A percentile compares a stretch with the other conserved stretches of the same genome.
Evolutionary conservation across 1,140 invertebrate genomes (phyloP).

Genomic region (Pseudomyrmex dendroicus): DNA sequence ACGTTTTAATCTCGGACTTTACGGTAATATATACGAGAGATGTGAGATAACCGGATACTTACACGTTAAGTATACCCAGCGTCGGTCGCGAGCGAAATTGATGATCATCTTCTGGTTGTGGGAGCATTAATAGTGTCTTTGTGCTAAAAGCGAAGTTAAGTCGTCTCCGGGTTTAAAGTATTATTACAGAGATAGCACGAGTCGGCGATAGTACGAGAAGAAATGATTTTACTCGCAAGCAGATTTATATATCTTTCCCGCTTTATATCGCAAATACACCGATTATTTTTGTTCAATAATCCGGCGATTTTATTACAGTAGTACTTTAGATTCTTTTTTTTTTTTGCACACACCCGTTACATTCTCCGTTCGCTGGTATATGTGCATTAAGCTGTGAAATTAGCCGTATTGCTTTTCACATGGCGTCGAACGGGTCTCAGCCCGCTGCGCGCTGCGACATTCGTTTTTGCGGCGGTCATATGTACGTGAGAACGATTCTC

Average conservation of each 20-base stretch:
- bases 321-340: neutral
- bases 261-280: neutral
- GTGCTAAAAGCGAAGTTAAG: neutral
- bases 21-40: constrained; percentile 34
- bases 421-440: constrained; percentile 13
- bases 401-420: constrained; percentile 20
- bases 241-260: neutral
- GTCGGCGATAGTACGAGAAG: neutral
- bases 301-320: too few species aligned
- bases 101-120: neutral
- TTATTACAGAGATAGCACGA: neutral
- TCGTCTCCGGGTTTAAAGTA: neutral
- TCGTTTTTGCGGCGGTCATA: constrained; percentile 3
- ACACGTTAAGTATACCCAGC: neutral
- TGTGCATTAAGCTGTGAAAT: neutral
- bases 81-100: constrained; percentile 21
- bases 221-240: neutral
- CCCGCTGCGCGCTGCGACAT: neutral
- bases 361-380: neutral
- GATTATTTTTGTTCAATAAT: neutral
- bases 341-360: neutral
- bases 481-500: constrained; percentile 25
- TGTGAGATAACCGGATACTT: constrained; percentile 45
- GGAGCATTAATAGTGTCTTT: constrained; percentile 2
- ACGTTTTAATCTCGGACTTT: constrained; percentile 47